Conservation (phyloP, 2,797 vertebrate genomes). For the Squalus acanthias region DNA sequence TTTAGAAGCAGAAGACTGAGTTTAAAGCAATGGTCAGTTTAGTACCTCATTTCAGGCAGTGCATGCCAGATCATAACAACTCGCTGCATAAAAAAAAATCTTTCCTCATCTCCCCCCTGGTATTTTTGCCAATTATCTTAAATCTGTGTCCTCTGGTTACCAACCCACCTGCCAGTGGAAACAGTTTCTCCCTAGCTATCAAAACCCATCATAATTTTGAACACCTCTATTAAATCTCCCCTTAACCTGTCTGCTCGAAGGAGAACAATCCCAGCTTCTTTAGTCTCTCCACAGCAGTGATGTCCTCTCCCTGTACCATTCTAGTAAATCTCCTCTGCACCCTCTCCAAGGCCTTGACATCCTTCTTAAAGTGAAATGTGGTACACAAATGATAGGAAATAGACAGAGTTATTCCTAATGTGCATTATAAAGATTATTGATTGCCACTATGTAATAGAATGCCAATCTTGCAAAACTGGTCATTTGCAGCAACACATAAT, state of each 20-base stretch:
- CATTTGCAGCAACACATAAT: not conserved
- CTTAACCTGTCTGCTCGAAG: too few relatives aligned
- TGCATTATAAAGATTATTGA: not conserved
- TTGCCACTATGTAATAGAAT: not conserved
- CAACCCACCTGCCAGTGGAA: not conserved
- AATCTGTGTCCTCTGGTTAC: not conserved
- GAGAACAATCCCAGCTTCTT: too few relatives aligned
- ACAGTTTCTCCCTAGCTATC: too few relatives aligned
- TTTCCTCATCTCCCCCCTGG: not conserved
- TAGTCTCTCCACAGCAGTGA: too few relatives aligned
- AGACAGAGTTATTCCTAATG: not conserved
- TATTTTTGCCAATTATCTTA: not conserved
- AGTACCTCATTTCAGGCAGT: not conserved
- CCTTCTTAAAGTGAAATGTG: too few relatives aligned
- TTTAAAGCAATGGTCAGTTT: not conserved
- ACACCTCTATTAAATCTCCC: too few relatives aligned
- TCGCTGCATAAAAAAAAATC: not conserved
- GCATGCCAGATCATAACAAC: not conserved
- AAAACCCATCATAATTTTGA: too few relatives aligned
- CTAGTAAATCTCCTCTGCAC: too few relatives aligned
- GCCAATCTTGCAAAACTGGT: not conserved
- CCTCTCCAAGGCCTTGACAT: too few relatives aligned
- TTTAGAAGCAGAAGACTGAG: not conserved
- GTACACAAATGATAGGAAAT: too few relatives aligned
- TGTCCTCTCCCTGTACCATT: too few relatives aligned